Conservation (phyloP, 2,888 invertebrate species). For the Thera obeliscata region DNA sequence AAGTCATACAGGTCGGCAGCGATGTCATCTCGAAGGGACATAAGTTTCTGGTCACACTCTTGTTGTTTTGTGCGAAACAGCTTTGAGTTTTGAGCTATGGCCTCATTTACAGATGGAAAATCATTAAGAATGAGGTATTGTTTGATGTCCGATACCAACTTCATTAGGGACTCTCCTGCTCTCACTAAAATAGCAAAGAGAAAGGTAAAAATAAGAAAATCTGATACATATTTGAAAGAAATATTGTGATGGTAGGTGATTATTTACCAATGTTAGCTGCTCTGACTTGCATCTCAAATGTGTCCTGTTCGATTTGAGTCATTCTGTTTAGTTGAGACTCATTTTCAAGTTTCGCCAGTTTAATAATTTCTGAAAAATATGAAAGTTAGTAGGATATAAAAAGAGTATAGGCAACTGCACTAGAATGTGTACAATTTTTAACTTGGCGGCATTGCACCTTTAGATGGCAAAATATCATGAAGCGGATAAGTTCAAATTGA, state of each 20-base stretch:
- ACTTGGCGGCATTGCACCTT: too few species aligned
- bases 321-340: conserved; percentile 95
- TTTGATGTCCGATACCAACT: conserved; percentile 98
- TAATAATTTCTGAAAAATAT: conserved; percentile 91
- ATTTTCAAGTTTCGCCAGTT: conserved; percentile 94
- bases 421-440: too few species aligned
- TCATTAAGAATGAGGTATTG: conserved; percentile 99
- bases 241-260: neutral
- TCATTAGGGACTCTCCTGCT: conserved; percentile 98
- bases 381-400: neutral
- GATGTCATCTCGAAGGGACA: conserved; percentile 96
- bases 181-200: conserved; percentile 86
- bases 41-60: conserved; percentile 96
- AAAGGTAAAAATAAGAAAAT: neutral
- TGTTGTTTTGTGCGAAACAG: conserved; percentile 95
- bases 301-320: conserved; percentile 97
- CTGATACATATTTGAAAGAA: neutral
- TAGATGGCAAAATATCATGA: too few species aligned
- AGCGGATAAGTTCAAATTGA: too few species aligned
- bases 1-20: conserved; percentile 96
- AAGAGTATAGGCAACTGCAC: too few species aligned
- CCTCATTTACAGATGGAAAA: conserved; percentile 98
- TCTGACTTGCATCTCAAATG: conserved; percentile 98
- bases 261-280: conserved; percentile 93
- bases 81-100: conserved; percentile 96